phyloP scores from a whole-genome alignment of 2,888 invertebrate genomes.

The Timema cristinae region DNA sequence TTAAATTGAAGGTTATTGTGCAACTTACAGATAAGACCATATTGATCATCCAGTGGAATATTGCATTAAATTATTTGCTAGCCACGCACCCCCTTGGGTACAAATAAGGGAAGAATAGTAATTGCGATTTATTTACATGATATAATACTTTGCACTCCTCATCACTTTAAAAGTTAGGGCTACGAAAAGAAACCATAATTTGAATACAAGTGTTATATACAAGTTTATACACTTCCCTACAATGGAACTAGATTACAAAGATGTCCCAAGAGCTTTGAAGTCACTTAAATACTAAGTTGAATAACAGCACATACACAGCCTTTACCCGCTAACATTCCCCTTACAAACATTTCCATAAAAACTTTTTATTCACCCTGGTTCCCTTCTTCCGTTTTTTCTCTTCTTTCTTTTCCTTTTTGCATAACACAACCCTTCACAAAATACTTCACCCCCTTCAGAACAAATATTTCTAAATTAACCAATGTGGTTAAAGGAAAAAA shows the following conservation, averaged over 20 bases:
- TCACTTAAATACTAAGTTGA: slow-evolving; percentile 17
- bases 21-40: too few relatives aligned
- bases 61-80: too few relatives aligned
- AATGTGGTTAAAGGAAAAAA: slow-evolving; percentile 23
- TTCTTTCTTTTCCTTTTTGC: neutral
- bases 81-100: too few relatives aligned
- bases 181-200: neutral
- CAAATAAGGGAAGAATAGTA: too few relatives aligned
- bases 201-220: neutral
- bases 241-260: slow-evolving; percentile 14
- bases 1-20: too few relatives aligned
- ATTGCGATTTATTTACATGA: too few relatives aligned
- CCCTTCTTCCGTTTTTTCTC: neutral
- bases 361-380: neutral
- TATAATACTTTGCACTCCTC: too few relatives aligned
- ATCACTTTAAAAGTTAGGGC: too few relatives aligned
- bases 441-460: slow-evolving; percentile 14
- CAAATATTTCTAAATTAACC: slow-evolving; percentile 29
- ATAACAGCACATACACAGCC: slow-evolving; percentile 1
- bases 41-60: too few relatives aligned
- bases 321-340: neutral
- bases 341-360: slow-evolving; percentile 2
- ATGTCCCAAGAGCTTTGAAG: slow-evolving; percentile 16
- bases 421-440: neutral
- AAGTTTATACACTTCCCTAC: slow-evolving; percentile 13